phyloP scores from a whole-genome alignment of 2,113 vertebrate species.

The Microtus oregoni region DNA sequence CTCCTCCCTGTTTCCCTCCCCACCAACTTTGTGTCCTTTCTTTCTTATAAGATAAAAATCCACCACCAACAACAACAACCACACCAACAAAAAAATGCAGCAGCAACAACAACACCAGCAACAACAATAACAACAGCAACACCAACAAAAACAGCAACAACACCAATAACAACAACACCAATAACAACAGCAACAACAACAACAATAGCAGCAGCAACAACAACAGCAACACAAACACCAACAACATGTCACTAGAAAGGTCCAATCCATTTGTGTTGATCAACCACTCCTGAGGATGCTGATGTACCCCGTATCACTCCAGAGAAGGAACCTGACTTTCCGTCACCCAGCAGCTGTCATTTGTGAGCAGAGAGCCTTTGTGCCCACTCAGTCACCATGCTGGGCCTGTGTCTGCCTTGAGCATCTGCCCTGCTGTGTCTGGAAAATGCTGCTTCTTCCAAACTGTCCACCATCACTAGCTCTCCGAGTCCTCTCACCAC shows the following conservation, averaged over 20 bases:
- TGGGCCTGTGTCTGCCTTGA: background rate
- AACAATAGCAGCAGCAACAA: no score
- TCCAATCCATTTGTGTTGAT: no score
- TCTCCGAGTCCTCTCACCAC: no score
- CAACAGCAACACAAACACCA: no score
- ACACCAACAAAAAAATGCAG: no score
- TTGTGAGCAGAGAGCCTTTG: background rate
- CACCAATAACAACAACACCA: no score
- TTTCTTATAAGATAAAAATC: background rate
- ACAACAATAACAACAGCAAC: no score
- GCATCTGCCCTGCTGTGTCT: background rate
- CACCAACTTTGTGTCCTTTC: background rate
- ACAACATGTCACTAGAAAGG: background rate
- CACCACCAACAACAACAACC: no score
- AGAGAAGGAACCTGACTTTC: background rate
- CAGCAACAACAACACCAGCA: no score
- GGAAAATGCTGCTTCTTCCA: background rate
- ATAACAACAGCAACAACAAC: rapidly evolving
- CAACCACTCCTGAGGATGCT: background rate
- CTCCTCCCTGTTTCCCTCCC: background rate
- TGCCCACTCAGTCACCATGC: background rate
- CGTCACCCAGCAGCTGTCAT: background rate
- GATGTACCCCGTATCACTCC: background rate
- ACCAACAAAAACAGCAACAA: no score
- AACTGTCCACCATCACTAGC: background rate